These are phyloP conservation scores for Cercopithecus mona DNA, from an alignment of 2,113 vertebrate genomes.

Conservation along the genomic window DNA sequence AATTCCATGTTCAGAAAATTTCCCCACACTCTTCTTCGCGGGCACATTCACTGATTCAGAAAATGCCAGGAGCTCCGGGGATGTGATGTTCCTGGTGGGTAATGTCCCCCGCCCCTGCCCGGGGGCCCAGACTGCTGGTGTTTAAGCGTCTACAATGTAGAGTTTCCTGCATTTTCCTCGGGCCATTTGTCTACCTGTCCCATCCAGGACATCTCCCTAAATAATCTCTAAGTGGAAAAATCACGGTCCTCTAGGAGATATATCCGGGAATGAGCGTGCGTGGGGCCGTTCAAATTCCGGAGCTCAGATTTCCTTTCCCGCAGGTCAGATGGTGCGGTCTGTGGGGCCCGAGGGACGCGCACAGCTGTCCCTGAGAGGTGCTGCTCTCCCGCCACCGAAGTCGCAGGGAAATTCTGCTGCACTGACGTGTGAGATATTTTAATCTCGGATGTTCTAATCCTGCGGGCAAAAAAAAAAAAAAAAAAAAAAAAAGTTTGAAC, in stretches of 20 bases:
- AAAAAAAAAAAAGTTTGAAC: neutral
- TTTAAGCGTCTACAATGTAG: conserved; percentile 15
- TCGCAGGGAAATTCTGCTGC: neutral
- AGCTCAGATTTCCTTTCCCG: neutral
- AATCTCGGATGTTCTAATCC: neutral
- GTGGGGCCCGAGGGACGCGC: neutral
- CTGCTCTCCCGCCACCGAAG: neutral
- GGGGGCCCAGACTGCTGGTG: conserved; percentile 32
- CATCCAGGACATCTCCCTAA: neutral
- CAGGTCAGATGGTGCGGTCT: neutral
- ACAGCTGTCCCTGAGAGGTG: conserved; percentile 51
- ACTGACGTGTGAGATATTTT: neutral
- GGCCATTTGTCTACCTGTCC: neutral
- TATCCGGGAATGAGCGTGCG: neutral
- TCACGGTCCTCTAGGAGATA: neutral
- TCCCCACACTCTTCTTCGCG: neutral
- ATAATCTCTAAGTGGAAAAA: neutral
- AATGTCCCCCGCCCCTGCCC: neutral
- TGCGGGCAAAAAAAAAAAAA: neutral
- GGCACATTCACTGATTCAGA: neutral
- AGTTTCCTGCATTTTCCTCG: conserved; percentile 18
- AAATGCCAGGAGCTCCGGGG: neutral
- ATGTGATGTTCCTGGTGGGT: neutral
- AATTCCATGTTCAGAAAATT: neutral
- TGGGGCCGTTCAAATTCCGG: neutral